Evolutionary conservation across 1,140 invertebrate species (phyloP), one percentile per base, ranked within the genome.

Genomic region (Euura lappo): DNA sequence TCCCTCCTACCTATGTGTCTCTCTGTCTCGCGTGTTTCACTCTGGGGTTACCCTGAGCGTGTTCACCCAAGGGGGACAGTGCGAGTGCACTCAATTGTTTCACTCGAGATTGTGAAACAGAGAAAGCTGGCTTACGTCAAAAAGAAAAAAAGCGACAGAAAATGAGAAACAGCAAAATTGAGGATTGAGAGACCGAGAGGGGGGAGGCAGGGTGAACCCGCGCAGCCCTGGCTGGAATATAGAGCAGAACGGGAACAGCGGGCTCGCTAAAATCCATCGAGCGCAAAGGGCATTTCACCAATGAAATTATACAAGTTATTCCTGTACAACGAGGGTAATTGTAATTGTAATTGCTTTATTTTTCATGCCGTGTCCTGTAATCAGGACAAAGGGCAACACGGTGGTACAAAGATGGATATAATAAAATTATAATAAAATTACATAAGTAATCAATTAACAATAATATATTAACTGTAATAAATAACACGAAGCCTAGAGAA

Each of bases 61-160:
- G 66, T 76, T 72, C 74, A 76, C 70, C 71, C 65, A 68, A 6
- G 79, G 75, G 77, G 75, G 77, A 79, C 76, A 72, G 78, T 77
- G 77, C 72, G 70, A 80, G 67, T 78, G 78, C 78, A 79, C 82
- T 83, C 80, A 77, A 85, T 85, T 84, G 83, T 84, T 84, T 84
- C 79, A 78, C 78, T 80, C 71, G 80, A 82, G 81, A 85, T 83
- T 84, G 80, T 80, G 79, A 81, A 82, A 80, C 83, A 84, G 76
- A 79, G 79, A 81, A 80, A 83, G 83, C 80, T 82, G 78, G 82
- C 80, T 83, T 81, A 79, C 13, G 13, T 65, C 28, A 10, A 44
- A 65, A 70, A 65, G 46, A 64, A 64, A 70, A 13, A 66, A 28
- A 45, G n/a, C 44, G 69, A 42, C 8, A 60, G 47, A 51, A 51